Conservation (phyloP, 2,888 invertebrate genomes). For the Apamea crenata region DNA sequence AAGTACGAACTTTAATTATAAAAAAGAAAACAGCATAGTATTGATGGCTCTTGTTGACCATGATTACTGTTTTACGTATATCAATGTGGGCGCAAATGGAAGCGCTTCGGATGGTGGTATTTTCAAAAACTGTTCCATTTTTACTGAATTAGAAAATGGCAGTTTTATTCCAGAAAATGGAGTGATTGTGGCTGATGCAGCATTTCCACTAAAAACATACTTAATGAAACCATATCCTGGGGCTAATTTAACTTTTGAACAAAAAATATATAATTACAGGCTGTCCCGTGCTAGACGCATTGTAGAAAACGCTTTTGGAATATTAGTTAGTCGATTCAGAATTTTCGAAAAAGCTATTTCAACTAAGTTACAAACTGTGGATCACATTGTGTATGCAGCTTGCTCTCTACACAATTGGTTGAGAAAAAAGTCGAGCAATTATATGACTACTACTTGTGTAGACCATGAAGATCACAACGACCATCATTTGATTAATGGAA, state of each 20-base stretch:
- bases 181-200: slow-evolving; percentile 20
- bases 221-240: slow-evolving; percentile 27
- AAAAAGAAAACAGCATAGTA: slow-evolving; percentile 62
- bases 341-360: slow-evolving; percentile 17
- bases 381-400: background rate
- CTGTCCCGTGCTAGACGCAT: slow-evolving; percentile 15
- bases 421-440: slow-evolving; percentile 1
- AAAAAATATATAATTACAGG: slow-evolving; percentile 23
- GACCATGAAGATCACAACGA: slow-evolving; percentile 7
- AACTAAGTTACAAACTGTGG: slow-evolving; percentile 1
- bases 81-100: slow-evolving; percentile 44
- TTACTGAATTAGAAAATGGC: slow-evolving; percentile 16
- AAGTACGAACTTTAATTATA: slow-evolving; percentile 65
- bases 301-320: slow-evolving; percentile 19
- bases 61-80: slow-evolving; percentile 57
- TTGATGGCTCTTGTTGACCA: slow-evolving; percentile 64
- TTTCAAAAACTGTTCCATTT: slow-evolving; percentile 45
- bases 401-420: background rate
- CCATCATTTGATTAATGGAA: background rate
- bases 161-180: slow-evolving; percentile 7
- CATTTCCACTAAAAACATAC: slow-evolving; percentile 23
- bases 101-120: slow-evolving; percentile 46
- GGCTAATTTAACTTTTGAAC: background rate
- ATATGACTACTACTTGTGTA: slow-evolving; percentile 9
- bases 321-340: slow-evolving; percentile 10